Conservation (phyloP, 2,797 vertebrate genomes). For the Acrocephalus scirpaceus region DNA sequence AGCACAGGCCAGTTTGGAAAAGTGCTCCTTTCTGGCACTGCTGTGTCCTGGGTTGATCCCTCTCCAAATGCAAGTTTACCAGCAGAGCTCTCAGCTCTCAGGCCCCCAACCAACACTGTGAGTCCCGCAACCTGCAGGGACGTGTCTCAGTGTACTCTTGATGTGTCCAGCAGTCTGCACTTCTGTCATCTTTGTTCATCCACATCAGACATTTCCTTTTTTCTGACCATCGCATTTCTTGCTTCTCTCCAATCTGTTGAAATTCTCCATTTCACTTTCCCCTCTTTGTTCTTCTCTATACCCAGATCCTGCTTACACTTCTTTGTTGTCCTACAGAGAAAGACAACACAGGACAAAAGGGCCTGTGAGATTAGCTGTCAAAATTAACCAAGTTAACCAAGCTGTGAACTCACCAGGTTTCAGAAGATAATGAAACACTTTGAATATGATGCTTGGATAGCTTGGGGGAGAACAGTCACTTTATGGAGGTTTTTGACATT, state of each 20-base stretch:
- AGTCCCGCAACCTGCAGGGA: neutral
- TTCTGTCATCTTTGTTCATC: neutral
- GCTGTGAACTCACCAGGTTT: neutral
- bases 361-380: rapidly evolving
- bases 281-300: neutral
- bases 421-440: neutral
- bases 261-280: neutral
- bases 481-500: neutral
- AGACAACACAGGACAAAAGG: neutral
- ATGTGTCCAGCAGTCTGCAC: neutral
- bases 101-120: neutral
- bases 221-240: neutral
- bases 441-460: neutral
- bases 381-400: neutral
- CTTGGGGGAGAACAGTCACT: rapidly evolving
- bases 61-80: neutral
- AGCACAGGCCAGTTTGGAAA: rapidly evolving
- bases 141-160: neutral
- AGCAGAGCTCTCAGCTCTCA: rapidly evolving
- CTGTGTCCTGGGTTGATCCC: neutral
- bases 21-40: neutral
- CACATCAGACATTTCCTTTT: neutral
- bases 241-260: neutral
- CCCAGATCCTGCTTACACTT: neutral
- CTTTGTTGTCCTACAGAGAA: neutral